A percentile compares a stretch with the other conserved stretches of the same genome.
These are phyloP conservation scores for Drosophila infuscata DNA, from an alignment of 2,888 invertebrate genomes.

Conservation along the genomic window DNA sequence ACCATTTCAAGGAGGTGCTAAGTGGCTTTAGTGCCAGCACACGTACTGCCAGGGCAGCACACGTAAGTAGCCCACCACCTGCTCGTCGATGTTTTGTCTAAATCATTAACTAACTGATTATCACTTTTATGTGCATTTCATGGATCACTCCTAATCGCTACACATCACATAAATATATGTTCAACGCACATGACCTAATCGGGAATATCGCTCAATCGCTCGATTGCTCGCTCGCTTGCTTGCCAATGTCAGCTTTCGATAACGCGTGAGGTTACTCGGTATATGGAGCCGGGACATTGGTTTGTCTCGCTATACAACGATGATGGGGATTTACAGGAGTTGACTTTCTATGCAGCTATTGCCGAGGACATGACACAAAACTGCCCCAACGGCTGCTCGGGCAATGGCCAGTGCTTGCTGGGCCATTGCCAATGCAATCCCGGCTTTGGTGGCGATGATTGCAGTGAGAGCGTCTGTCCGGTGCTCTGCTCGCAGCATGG, in stretches of 20 bases:
- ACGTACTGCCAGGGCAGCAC: slow-evolving; percentile 92
- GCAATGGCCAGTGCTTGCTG: slow-evolving; percentile 97
- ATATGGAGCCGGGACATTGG: slow-evolving; percentile 98
- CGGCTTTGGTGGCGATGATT: slow-evolving; percentile 98
- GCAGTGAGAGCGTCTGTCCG: slow-evolving; percentile 99
- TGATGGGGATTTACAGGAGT: slow-evolving; percentile 95
- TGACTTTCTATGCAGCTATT: slow-evolving; percentile 92
- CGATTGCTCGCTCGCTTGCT: slow-evolving; percentile 1
- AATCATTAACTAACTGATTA: slow-evolving; percentile 40
- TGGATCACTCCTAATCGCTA: slow-evolving; percentile 27
- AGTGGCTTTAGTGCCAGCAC: slow-evolving; percentile 96
- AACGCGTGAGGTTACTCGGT: slow-evolving; percentile 96
- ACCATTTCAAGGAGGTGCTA: slow-evolving; percentile 97
- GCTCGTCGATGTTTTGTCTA: slow-evolving; percentile 43
- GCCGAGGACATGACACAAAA: slow-evolving; percentile 97
- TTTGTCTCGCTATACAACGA: slow-evolving; percentile 98
- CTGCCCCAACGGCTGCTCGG: slow-evolving; percentile 98
- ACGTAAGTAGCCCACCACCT: slow-evolving; percentile 88
- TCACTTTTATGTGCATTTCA: slow-evolving; percentile 61
- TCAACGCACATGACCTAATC: neutral
- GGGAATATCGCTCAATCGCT: neutral
- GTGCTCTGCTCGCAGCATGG: slow-evolving; percentile 98
- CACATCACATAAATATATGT: slow-evolving; percentile 10
- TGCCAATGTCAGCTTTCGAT: slow-evolving; percentile 88
- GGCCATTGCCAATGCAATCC: slow-evolving; percentile 98